Conservation (phyloP, 2,888 invertebrate species). For the Philereme transversata region DNA sequence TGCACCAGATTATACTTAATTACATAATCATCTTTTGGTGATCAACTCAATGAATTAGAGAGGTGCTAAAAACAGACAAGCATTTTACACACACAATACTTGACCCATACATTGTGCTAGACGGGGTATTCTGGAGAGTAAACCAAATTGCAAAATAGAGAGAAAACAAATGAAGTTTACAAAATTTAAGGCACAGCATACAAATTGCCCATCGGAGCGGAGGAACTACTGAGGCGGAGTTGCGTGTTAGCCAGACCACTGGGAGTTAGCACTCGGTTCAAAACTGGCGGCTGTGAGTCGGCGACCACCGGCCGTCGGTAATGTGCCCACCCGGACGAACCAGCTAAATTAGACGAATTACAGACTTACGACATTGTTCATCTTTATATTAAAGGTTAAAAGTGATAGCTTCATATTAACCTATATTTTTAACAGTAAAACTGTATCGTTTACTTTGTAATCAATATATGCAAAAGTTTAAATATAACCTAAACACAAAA, state of each 20-base stretch:
- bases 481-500: too few species aligned
- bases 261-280: slow-evolving; percentile 61
- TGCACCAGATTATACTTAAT: too few species aligned
- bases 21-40: too few species aligned
- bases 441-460: too few species aligned
- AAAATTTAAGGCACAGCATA: slow-evolving; percentile 61
- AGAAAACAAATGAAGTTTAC: slow-evolving; percentile 44
- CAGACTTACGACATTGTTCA: slow-evolving; percentile 29
- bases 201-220: slow-evolving; percentile 68
- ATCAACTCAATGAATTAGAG: too few species aligned
- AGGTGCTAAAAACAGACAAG: too few species aligned
- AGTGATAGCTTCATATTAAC: too few species aligned
- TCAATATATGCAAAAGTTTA: too few species aligned
- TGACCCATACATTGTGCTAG: not conserved
- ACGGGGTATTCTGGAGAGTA: not conserved
- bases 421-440: too few species aligned
- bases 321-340: slow-evolving; percentile 58
- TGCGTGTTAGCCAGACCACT: slow-evolving; percentile 71
- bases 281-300: slow-evolving; percentile 53
- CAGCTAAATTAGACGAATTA: slow-evolving; percentile 41
- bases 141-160: slow-evolving; percentile 15
- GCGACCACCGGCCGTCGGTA: slow-evolving; percentile 49
- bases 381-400: too few species aligned
- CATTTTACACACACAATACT: too few species aligned
- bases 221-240: slow-evolving; percentile 71